Conservation (phyloP, 2,113 vertebrate genomes). For the Crotalus viridis region DNA sequence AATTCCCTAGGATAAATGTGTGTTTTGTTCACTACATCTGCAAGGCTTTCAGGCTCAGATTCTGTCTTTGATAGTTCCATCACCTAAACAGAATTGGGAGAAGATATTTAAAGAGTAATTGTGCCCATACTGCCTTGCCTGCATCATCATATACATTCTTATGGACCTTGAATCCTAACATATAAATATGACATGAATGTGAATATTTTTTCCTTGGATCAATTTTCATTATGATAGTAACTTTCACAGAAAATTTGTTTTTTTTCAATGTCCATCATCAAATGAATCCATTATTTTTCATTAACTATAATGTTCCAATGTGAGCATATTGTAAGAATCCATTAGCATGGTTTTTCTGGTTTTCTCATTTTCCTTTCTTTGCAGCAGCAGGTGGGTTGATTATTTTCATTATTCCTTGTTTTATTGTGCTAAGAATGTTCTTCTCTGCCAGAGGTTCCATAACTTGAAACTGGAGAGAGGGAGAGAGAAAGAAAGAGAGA, state of each 20-base stretch:
- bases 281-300: background rate
- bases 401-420: background rate
- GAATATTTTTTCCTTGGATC: background rate
- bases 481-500: background rate
- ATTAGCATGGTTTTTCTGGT: background rate
- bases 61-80: background rate
- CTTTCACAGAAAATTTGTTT: background rate
- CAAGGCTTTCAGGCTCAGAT: background rate
- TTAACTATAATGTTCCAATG: background rate
- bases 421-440: background rate
- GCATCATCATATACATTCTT: background rate
- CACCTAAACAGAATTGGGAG: background rate
- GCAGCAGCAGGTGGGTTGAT: background rate
- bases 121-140: background rate
- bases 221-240: background rate
- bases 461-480: background rate
- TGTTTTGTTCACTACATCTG: background rate
- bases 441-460: background rate
- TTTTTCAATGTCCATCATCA: background rate
- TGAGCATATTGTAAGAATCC: background rate
- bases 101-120: background rate
- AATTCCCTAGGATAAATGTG: background rate
- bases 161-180: background rate
- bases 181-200: background rate
- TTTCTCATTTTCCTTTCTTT: background rate